These are phyloP conservation scores for Clarias fuscus DNA, from an alignment of 2,797 vertebrate species.

Conservation along the genomic window DNA sequence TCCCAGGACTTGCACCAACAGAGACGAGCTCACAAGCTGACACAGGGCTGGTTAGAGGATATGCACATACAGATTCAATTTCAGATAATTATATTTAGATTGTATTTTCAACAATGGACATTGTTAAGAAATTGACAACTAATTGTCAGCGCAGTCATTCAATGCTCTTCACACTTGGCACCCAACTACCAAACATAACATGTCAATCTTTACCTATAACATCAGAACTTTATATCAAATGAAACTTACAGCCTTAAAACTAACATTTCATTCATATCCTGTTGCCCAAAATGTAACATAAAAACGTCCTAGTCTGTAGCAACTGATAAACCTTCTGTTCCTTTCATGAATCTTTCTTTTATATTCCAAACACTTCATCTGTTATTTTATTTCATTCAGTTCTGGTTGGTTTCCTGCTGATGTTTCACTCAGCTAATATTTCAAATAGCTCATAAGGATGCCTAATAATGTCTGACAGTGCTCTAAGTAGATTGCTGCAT, in stretches of 20 bases:
- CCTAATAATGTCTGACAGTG: neutral
- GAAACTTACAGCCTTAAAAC: neutral
- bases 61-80: neutral
- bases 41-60: neutral
- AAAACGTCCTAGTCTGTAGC: neutral
- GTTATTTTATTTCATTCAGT: conserved; percentile 1
- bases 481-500: neutral
- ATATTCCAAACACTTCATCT: neutral
- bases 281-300: neutral
- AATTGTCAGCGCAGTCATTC: neutral
- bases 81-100: too few species aligned
- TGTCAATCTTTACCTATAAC: neutral
- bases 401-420: neutral
- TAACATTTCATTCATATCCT: neutral
- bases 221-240: neutral
- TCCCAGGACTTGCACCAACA: neutral
- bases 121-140: neutral
- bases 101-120: neutral
- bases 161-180: neutral
- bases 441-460: neutral
- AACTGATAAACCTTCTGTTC: neutral
- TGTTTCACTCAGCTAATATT: neutral
- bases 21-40: neutral
- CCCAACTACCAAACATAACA: neutral
- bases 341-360: neutral